Conservation (phyloP, 2,888 invertebrate species). For the Agrochola lota region DNA sequence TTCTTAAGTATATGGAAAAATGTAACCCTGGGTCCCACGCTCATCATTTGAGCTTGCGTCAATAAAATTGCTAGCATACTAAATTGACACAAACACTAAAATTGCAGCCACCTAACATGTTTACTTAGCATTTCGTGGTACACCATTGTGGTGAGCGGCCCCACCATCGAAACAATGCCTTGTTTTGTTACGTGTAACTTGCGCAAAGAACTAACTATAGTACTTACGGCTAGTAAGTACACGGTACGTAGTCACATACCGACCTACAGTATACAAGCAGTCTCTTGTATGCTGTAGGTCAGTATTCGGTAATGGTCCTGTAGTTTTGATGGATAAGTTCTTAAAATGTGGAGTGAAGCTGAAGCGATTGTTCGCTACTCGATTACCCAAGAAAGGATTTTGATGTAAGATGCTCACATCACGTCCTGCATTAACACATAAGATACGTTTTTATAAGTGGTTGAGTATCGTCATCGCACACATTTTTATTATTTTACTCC, state of each 20-base stretch:
- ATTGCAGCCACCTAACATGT: conserved; percentile 32
- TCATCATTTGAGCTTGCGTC: neutral
- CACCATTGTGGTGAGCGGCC: conserved; percentile 39
- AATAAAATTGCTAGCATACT: neutral
- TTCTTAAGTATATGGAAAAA: neutral
- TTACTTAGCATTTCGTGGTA: conserved; percentile 51
- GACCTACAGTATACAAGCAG: too few species aligned
- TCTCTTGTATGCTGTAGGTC: neutral
- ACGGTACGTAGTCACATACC: too few species aligned
- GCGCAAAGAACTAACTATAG: conserved; percentile 18
- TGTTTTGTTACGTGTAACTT: conserved; percentile 45
- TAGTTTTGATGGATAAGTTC: neutral
- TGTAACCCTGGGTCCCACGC: neutral
- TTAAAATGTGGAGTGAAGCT: neutral
- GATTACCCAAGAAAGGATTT: neutral
- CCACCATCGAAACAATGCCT: conserved; percentile 42
- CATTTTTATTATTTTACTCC: neutral
- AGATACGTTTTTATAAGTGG: neutral
- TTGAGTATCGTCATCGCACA: neutral
- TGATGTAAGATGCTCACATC: neutral
- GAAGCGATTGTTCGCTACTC: too few species aligned
- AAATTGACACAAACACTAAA: conserved; percentile 6
- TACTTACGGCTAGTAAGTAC: neutral
- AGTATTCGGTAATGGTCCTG: neutral
- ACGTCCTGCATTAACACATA: neutral